Conservation (phyloP, 2,888 invertebrate genomes). For the Thecophora atra region DNA sequence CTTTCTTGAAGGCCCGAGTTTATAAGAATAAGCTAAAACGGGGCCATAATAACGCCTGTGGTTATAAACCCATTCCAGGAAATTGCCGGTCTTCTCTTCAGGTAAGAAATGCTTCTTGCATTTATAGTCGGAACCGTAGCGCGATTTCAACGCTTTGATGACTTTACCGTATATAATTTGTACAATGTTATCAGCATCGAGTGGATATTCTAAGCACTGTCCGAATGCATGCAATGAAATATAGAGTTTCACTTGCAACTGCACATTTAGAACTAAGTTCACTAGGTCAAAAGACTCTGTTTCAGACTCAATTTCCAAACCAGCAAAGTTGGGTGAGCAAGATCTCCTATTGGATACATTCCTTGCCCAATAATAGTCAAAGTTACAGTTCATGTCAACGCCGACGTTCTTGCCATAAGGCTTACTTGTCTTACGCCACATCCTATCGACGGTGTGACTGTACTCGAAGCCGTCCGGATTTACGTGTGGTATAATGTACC, state of each 20-base stretch:
- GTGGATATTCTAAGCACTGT: constrained; percentile 75
- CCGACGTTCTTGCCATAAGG: constrained; percentile 70
- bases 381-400: constrained; percentile 82
- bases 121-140: constrained; percentile 64
- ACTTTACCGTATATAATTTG: constrained; percentile 58
- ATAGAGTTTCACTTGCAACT: constrained; percentile 71
- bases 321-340: constrained; percentile 74
- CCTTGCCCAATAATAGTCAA: constrained; percentile 75
- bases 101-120: constrained; percentile 66
- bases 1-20: constrained; percentile 66
- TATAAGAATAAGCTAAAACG: constrained; percentile 71
- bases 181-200: constrained; percentile 69
- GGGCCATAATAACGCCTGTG: constrained; percentile 65
- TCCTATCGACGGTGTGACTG: constrained; percentile 69
- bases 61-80: constrained; percentile 73
- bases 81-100: constrained; percentile 70
- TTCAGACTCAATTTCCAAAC: constrained; percentile 76
- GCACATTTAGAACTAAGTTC: constrained; percentile 33
- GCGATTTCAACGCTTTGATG: constrained; percentile 54
- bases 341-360: constrained; percentile 70
- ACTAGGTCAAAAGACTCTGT: constrained; percentile 64
- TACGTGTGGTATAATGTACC: constrained; percentile 79
- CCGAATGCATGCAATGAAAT: constrained; percentile 80
- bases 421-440: constrained; percentile 75
- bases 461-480: constrained; percentile 83